phyloP scores from a whole-genome alignment of 1,140 invertebrate species.

The Pachyrhynchus sulphureomaculatus region DNA sequence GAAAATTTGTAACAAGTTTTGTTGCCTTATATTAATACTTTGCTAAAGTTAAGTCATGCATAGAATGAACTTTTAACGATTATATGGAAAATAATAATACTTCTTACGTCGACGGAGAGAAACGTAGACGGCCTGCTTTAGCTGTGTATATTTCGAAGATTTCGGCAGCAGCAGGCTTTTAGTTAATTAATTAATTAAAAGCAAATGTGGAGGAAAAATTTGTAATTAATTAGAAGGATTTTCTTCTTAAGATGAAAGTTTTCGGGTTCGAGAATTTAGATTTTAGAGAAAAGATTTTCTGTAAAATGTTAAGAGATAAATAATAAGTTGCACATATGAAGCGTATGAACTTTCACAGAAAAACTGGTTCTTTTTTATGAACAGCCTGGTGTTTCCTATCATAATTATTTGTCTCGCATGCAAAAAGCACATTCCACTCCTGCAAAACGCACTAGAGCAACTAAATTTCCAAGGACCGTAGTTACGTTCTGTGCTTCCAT shows the following conservation, averaged over 20 bases:
- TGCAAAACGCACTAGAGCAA: no score
- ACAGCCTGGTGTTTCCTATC: no score
- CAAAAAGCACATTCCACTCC: no score
- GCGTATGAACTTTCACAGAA: neutral
- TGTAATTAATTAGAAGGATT: conserved; percentile 29
- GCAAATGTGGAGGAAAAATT: conserved; percentile 32
- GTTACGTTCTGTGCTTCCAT: no score
- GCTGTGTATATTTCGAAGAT: conserved; percentile 19
- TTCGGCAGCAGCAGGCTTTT: conserved; percentile 27
- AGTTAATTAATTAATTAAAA: conserved; percentile 35
- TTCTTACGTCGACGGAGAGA: conserved; percentile 23
- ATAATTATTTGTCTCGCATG: no score
- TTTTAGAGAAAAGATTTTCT: no score
- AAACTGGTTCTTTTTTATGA: no score
- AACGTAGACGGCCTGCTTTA: conserved; percentile 6
- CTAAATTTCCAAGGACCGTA: no score
- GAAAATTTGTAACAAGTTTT: conserved; percentile 32
- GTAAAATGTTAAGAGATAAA: no score
- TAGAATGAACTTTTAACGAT: conserved; percentile 33
- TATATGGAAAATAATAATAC: conserved; percentile 36
- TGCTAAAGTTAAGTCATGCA: conserved; percentile 32
- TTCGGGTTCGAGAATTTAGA: neutral
- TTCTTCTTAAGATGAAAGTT: conserved; percentile 6
- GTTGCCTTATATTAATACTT: conserved; percentile 36
- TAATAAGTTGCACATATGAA: no score